Evolutionary conservation across 2,113 vertebrate species (phyloP).

Genomic region (Sinocyclocheilus rhinocerous): DNA sequence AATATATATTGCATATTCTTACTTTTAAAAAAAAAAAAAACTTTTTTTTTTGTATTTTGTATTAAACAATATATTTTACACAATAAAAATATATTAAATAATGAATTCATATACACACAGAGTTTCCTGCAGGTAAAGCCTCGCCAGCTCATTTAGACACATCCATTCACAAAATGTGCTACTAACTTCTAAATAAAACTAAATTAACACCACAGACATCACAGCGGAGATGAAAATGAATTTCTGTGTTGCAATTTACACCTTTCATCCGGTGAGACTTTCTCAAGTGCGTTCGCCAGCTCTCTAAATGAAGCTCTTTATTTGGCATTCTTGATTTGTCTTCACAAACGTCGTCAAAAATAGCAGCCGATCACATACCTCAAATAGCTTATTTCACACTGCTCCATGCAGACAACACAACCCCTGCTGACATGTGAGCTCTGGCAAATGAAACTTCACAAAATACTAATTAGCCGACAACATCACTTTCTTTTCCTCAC

Average conservation of each 20-base stretch:
- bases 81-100: background rate
- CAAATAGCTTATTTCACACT: constrained; percentile 35
- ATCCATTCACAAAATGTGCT: constrained; percentile 34
- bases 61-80: background rate
- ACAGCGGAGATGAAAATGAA: constrained; percentile 9
- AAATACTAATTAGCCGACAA: constrained; percentile 25
- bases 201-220: background rate
- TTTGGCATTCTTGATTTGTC: constrained; percentile 12
- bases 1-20: too few species aligned
- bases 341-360: constrained; percentile 37
- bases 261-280: constrained; percentile 19
- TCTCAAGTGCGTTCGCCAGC: background rate
- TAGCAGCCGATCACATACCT: constrained; percentile 23
- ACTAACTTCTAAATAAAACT: constrained; percentile 21
- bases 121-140: constrained; percentile 5
- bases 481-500: background rate
- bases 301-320: constrained; percentile 24
- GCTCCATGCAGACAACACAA: background rate
- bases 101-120: background rate
- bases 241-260: constrained; percentile 41
- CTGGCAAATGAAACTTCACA: constrained; percentile 10
- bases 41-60: background rate
- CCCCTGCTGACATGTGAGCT: constrained; percentile 8
- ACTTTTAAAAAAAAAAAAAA: too few species aligned
- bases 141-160: background rate